Base-by-base conservation (phyloP, 2,888 invertebrate genomes). In the Sarcophaga caerulescens region DNA sequence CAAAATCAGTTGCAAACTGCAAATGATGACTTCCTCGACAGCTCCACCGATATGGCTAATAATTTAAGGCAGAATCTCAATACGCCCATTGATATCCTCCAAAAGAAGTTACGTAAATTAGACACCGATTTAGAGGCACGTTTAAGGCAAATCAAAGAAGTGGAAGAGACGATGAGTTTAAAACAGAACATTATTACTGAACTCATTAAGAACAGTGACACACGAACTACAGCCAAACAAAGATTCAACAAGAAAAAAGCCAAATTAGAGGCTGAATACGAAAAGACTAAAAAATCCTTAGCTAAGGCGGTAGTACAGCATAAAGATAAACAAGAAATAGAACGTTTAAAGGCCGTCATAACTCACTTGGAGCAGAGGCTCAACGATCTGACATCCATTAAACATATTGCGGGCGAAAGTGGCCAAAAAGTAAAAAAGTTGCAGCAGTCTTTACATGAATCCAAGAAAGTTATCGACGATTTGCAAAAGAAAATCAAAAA, bases 101-200 rank as follows among this genome's bases (percentile, higher is more conserved):
- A 93, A 71, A 92, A 92, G 81, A 93, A 93, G 84, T 87, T 93
- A 77, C 92, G 92, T 0, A 93, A 93, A 87, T 81, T 93, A 17
- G 88, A 89, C 2, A 91, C 92, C 0, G 96, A 96, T 91, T 94
- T 96, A 70, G 95, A 95, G 81, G 94, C 95, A 21, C 95, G 95
- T 59, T 95, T 96, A 89, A 94, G 95, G 87, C 95, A 96, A 90
- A 94, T 97, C 4, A 95, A 95, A 88, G 96, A 97, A 92, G 93
- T 97, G 35, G 94, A 95, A 85, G 93, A 94, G 75, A 95, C 95
- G 0, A 96, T 97, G 89, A 95, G 95, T 89, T 94, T 96, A 1
- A 97, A 97, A 92, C 96, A 97, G 91, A 95, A 96, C 89, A 94
- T 96, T 69, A 96, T 96, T 88, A 94, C 95, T 89, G 96, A 96